Base-by-base conservation (phyloP, 1,140 invertebrate species). In the Drosophila lowei region DNA sequence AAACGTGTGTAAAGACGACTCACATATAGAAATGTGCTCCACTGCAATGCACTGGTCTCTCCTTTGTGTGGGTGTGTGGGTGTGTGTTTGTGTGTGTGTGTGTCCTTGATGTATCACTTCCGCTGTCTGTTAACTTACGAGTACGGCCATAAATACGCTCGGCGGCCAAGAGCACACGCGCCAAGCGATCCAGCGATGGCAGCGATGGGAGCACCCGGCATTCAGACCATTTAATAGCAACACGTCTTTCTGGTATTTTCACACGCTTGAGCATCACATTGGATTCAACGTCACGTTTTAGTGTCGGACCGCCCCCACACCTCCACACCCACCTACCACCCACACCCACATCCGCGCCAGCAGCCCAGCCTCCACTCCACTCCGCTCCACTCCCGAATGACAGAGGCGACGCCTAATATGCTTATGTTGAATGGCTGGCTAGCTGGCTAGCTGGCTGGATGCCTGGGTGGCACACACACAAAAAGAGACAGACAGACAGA, bases 171-270 rank as follows among this genome's bases (percentile, higher is more conserved):
- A 81, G 63, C 73, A 85, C 81, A 86, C 81, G 81, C 81, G 72
- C 81, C 68, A 48, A 49, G 63, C 71, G 54, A 44, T 57, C 43
- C 53, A 61, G 58, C 52, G 25, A 52, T 60, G 56, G 44, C 44
- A 56, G 48, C 49, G 50, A 46, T 60, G 56, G 41, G 44, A 56
- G 48, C 44, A 50, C 42, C 34, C 50, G 73, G 55, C 65, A 78
- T 68, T 78, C 63, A 68, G 76, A 78, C 83, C 78, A 88, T 88
- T 83, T 88, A 84, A 89, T 88, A 86, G 83, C 79, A 88, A 89
- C 88, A 90, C 88, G 88, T 90, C 88, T 90, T 90, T 90, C 75
- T 90, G 89, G 80, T 89, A 83, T 90, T 90, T 90, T 90, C 89
- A 86, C 89, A 89, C 89, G 89, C 89, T 90, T 90, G 84, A 90